Conservation (phyloP, 2,888 invertebrate species). For the Alentia gelatinosa region DNA sequence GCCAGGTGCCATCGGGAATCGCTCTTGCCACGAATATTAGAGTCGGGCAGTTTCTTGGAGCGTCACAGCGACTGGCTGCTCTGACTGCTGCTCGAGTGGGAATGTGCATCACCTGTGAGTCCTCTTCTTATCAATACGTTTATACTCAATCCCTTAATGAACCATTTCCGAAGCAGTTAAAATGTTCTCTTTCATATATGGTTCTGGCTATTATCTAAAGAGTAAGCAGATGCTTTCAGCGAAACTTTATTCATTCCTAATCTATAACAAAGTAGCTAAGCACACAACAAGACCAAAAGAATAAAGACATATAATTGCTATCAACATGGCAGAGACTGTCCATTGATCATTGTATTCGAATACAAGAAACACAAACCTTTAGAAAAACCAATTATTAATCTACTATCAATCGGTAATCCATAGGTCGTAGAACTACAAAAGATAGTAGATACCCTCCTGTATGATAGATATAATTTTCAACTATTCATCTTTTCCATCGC, state of each 20-base stretch:
- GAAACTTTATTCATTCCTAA: not conserved
- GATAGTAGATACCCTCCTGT: not conserved
- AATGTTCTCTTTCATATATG: not conserved
- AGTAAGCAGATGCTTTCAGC: not conserved
- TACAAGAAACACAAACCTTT: not conserved
- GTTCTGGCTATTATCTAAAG: not conserved
- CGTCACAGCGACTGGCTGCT: slow-evolving; percentile 59
- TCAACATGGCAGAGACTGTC: not conserved
- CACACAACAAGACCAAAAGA: not conserved
- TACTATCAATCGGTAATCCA: not conserved
- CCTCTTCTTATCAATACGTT: not conserved
- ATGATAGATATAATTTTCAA: not conserved
- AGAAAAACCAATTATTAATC: too few species aligned
- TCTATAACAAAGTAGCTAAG: not conserved
- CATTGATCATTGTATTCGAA: not conserved
- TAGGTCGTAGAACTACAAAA: not conserved
- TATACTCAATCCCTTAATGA: not conserved
- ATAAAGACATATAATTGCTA: not conserved
- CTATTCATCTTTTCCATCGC: not conserved
- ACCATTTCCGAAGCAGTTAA: not conserved
- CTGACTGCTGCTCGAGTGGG: slow-evolving; percentile 59
- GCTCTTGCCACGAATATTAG: slow-evolving; percentile 58
- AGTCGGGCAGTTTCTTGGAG: slow-evolving; percentile 63
- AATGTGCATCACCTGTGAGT: slow-evolving; percentile 54
- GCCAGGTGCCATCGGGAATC: slow-evolving; percentile 60